Base-by-base conservation (phyloP, 2,888 invertebrate genomes). In the Dicycla oo region DNA sequence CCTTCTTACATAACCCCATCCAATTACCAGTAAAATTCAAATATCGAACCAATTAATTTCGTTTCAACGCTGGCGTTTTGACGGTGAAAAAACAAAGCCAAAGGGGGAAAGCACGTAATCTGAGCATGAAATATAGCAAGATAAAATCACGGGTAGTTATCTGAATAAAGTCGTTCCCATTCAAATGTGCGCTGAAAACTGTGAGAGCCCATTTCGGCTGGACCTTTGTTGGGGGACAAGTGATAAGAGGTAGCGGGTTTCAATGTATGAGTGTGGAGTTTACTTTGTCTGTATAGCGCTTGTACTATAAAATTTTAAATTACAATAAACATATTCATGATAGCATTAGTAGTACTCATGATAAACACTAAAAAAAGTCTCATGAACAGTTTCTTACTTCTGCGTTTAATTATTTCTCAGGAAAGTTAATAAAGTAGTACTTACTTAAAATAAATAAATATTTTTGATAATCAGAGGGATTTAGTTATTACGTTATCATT, bases 121-220 rank as follows among this genome's bases (percentile, higher is more conserved):
- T 90, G 89, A 88, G 90, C 88, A 93, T 93, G 92, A 93, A 92
- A 92, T 91, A 93, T 91, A 86, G 86, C 83, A 87, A 89, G 90
- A 92, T 92, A 91, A 90, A 92, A 93, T 92, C 91, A 86, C 84
- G 86, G 84, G 90, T 87, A 89, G 93, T 92, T 93, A 94, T 94
- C 93, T 90, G 91, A 93, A 94, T 94, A 93, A 93, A 94, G 94
- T 91, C 93, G 91, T 94, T 94, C 89, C 90, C 91, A 94, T 94
- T 93, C 94, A 93, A 94, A 93, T 91, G 93, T 89, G 87, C 89
- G 89, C 89, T 93, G 92, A 92, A 93, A 93, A 93, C 93, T 91
- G 92, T 85, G 89, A 84, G 88, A 87, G 91, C 81, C 91, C 91
- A 90, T 91, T 93, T 91, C 85, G 87, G 84, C 91, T 87, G 93